These are phyloP conservation scores for Asarcornis scutulata DNA, from an alignment of 2,113 vertebrate genomes.

Conservation along the genomic window DNA sequence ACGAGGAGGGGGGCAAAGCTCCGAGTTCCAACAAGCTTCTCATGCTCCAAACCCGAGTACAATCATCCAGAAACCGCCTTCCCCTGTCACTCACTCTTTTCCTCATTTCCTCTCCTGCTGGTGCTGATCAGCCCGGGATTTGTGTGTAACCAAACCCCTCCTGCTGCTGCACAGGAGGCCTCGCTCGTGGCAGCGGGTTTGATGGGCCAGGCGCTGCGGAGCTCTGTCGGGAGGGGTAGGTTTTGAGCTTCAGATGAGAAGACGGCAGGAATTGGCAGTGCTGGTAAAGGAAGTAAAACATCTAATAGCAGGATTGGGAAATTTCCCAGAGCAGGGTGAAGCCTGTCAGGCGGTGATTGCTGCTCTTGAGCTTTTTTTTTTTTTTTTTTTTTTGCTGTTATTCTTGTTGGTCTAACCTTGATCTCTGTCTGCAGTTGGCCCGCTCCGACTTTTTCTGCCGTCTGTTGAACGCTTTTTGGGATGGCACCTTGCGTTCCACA, in stretches of 20 bases:
- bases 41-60: conserved; percentile 40
- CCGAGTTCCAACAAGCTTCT: conserved; percentile 9
- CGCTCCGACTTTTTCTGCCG: conserved; percentile 2
- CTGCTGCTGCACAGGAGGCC: conserved; percentile 46
- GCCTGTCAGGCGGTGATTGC: conserved; percentile 9
- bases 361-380: no score
- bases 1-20: background rate
- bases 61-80: conserved; percentile 48
- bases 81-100: conserved; percentile 59
- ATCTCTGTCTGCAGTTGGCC: conserved; percentile 38
- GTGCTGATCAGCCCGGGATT: conserved; percentile 71
- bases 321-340: conserved; percentile 27
- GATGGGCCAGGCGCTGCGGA: conserved; percentile 2
- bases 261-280: background rate
- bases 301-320: conserved; percentile 33
- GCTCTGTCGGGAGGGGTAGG: background rate
- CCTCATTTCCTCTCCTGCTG: conserved; percentile 68
- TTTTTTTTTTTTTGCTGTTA: background rate
- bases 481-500: conserved; percentile 28
- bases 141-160: conserved; percentile 66
- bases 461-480: background rate
- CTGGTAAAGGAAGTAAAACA: conserved; percentile 22
- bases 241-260: background rate
- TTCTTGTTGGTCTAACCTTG: conserved; percentile 39
- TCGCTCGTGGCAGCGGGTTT: background rate